Conservation (phyloP, 2,113 vertebrate species). For the Hydropotes inermis region DNA sequence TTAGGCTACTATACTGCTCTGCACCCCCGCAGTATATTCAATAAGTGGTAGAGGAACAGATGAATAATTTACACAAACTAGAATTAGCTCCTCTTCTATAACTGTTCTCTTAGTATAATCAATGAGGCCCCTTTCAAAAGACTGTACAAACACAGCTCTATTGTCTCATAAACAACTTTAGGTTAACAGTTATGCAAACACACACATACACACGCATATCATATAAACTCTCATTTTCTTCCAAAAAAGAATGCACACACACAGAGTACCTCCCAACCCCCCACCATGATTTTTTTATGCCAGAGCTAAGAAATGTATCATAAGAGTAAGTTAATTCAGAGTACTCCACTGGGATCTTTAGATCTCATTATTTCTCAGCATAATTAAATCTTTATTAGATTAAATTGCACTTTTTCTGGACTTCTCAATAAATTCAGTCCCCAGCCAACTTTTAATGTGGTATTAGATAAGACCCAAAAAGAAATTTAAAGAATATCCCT, state of each 20-base stretch:
- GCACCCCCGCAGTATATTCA: background rate
- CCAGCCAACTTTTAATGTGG: background rate
- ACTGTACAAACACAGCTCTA: background rate
- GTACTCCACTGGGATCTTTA: conserved; percentile 16
- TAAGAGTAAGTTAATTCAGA: background rate
- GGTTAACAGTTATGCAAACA: background rate
- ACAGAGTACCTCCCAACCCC: background rate
- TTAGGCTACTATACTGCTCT: background rate
- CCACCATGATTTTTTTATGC: background rate
- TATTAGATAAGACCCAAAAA: conserved; percentile 11
- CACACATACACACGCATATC: background rate
- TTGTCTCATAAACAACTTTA: conserved; percentile 23
- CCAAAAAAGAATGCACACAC: background rate
- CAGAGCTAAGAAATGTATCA: conserved; percentile 5
- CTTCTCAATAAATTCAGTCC: conserved; percentile 43
- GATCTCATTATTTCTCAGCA: conserved; percentile 55
- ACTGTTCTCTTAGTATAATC: background rate
- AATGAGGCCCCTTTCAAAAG: background rate
- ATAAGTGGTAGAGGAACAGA: background rate
- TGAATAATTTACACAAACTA: conserved; percentile 12
- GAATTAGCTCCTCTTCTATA: background rate
- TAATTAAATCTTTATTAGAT: conserved; percentile 68
- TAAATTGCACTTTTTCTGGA: conserved; percentile 44
- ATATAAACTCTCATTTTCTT: conserved; percentile 2
- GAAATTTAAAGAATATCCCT: conserved; percentile 16